Conservation (phyloP, 53 echinoderm and acorn worm species). For the Echinarachnius parma region DNA sequence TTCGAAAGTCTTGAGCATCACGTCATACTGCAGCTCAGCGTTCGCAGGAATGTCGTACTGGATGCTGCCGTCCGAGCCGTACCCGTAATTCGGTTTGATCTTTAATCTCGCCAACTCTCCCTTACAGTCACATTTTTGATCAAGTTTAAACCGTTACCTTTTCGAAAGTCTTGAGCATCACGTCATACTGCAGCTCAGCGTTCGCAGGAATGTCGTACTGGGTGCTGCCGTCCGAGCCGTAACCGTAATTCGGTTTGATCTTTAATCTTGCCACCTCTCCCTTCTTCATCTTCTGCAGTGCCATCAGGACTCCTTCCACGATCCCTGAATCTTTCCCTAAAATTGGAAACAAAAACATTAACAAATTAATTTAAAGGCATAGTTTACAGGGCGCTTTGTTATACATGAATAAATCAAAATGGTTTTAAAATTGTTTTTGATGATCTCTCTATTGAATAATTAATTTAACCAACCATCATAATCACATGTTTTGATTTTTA, state of each 20-base stretch:
- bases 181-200: conserved; percentile 56
- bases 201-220: conserved; percentile 73
- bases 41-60: conserved; percentile 73
- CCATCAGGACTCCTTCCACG: conserved; percentile 66
- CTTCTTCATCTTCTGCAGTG: conserved; percentile 75
- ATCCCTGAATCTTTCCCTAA: conserved; percentile 71
- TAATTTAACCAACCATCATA: no score
- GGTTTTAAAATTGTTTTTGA: no score
- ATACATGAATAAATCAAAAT: no score
- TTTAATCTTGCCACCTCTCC: conserved; percentile 62
- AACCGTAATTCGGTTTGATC: conserved; percentile 80
- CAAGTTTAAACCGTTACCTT: no score
- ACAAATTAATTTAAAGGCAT: no score
- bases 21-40: conserved; percentile 56
- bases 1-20: conserved; percentile 70
- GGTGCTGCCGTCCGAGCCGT: conserved; percentile 62
- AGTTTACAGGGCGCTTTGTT: no score
- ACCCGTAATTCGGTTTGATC: conserved; percentile 80
- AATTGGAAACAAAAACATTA: no score
- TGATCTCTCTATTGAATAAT: no score
- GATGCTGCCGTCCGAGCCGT: conserved; percentile 62
- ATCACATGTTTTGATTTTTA: neutral
- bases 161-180: conserved; percentile 70
- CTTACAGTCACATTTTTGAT: no score
- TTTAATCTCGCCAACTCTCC: conserved; percentile 62